These are phyloP conservation scores for Agrypnus murinus DNA, from an alignment of 2,888 invertebrate genomes.

Conservation along the genomic window DNA sequence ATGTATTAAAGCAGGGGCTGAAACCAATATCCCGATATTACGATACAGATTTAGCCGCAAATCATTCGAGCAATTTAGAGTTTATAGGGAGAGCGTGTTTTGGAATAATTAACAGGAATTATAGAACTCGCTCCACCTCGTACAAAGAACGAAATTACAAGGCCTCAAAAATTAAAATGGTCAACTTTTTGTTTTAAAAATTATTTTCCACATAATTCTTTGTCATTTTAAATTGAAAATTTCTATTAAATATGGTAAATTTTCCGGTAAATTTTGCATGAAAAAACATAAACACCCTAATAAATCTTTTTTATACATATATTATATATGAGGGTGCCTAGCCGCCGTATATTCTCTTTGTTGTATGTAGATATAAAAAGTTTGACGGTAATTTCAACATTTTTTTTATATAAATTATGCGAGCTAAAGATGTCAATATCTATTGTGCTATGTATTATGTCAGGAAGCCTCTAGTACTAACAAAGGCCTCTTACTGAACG, in stretches of 20 bases:
- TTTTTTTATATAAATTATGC: too few species aligned
- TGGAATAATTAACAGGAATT: conserved; percentile 29
- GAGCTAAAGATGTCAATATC: too few species aligned
- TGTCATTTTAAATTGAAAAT: background rate
- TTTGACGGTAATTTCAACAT: too few species aligned
- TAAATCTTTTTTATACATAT: too few species aligned
- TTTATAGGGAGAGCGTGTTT: conserved; percentile 24
- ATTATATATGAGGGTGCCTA: too few species aligned
- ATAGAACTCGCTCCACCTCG: conserved; percentile 6
- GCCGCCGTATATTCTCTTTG: too few species aligned
- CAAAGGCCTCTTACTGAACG: too few species aligned
- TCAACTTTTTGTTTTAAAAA: background rate
- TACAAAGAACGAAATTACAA: conserved; percentile 7
- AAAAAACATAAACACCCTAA: too few species aligned
- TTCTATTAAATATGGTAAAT: too few species aligned
- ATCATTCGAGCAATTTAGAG: conserved; percentile 26
- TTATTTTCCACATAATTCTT: background rate
- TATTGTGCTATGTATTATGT: too few species aligned
- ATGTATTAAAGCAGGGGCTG: conserved; percentile 13
- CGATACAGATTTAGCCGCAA: conserved; percentile 32
- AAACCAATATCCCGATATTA: conserved; percentile 29
- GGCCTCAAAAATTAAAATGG: background rate
- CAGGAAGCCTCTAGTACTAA: background rate
- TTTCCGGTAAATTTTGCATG: too few species aligned
- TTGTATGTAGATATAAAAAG: too few species aligned